A percentile compares a stretch with the other conserved stretches of the same genome.
phyloP scores from a whole-genome alignment of 2,888 invertebrate species.

The Trachelus iudaicus region DNA sequence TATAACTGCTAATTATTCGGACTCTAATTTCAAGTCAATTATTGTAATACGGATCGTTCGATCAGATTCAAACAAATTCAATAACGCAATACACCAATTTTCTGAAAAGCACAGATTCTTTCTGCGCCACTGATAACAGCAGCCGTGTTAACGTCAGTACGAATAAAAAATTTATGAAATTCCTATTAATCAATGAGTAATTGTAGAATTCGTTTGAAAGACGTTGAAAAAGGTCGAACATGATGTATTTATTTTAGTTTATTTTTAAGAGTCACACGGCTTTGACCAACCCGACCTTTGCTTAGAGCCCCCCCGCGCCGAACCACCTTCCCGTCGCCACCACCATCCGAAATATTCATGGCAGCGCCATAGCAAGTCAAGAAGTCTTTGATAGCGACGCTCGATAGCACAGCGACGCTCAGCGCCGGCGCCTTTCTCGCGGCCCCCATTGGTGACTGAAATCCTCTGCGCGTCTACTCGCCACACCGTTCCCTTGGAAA shows the following conservation, averaged over 20 bases:
- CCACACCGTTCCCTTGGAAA: constrained; percentile 61
- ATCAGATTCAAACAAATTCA: too few relatives aligned
- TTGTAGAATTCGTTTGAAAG: not conserved
- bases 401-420: constrained; percentile 54
- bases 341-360: constrained; percentile 29
- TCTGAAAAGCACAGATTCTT: not conserved
- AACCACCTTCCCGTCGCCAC: not conserved
- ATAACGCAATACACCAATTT: not conserved
- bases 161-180: not conserved
- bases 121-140: too few relatives aligned
- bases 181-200: not conserved
- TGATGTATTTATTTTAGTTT: not conserved
- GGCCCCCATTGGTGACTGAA: constrained; percentile 52
- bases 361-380: constrained; percentile 53
- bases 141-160: not conserved
- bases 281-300: not conserved
- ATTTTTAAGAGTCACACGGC: not conserved
- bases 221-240: not conserved
- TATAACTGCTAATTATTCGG: not conserved
- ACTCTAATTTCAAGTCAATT: not conserved
- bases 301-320: not conserved
- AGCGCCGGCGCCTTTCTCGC: constrained; percentile 57
- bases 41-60: not conserved
- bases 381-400: constrained; percentile 59
- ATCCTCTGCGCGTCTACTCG: constrained; percentile 53